Conservation (phyloP, 2,113 vertebrate species). For the Vanacampus margaritifer region DNA sequence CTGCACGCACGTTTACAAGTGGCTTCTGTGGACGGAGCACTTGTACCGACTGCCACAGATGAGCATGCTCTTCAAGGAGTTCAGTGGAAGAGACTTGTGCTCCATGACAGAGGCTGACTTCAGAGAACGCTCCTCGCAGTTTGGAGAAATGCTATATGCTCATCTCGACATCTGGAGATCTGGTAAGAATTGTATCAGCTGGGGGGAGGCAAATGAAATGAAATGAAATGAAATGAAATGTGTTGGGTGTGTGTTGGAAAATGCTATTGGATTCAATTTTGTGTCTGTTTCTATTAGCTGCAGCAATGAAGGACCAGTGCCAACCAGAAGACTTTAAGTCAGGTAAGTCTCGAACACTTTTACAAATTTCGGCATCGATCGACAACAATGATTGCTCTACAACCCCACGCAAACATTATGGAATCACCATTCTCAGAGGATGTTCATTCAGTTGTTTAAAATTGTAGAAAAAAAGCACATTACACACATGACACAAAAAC, state of each 20-base stretch:
- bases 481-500: too few relatives aligned
- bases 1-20: constrained; percentile 86
- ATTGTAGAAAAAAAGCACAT: too few relatives aligned
- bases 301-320: constrained; percentile 85
- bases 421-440: too few relatives aligned
- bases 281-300: constrained; percentile 65
- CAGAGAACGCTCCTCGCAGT: constrained; percentile 78
- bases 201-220: too few relatives aligned
- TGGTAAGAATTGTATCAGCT: constrained; percentile 59
- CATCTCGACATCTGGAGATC: constrained; percentile 96
- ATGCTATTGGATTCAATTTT: not conserved
- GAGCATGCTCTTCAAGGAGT: constrained; percentile 82
- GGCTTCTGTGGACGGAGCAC: constrained; percentile 93
- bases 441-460: too few relatives aligned
- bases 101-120: constrained; percentile 88
- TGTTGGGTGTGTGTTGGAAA: not conserved
- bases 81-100: constrained; percentile 84
- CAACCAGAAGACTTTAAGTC: constrained; percentile 67
- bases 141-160: constrained; percentile 83
- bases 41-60: constrained; percentile 85
- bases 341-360: constrained; percentile 54
- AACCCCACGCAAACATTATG: too few relatives aligned
- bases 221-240: not conserved
- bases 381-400: not conserved
- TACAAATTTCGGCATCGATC: not conserved